Evolutionary conservation across 1,140 invertebrate genomes (phyloP).

Genomic region (Caenorhabditis briggsae): DNA sequence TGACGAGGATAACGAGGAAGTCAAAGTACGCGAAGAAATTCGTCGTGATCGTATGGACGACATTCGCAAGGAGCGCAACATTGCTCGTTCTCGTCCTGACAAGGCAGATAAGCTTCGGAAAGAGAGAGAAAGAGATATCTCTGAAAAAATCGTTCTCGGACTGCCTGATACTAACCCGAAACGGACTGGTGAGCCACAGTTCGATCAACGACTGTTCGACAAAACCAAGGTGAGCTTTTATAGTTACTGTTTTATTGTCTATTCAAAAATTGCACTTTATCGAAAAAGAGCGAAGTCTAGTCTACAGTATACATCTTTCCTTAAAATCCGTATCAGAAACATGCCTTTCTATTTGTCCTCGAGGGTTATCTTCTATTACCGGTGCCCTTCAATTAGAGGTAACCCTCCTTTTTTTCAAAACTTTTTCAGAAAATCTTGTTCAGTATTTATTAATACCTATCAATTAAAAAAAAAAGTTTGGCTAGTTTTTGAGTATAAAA

Average conservation of each 20-base stretch:
- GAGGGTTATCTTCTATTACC: no score
- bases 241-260: background rate
- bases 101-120: conserved; percentile 85
- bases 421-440: no score
- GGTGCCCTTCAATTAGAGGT: no score
- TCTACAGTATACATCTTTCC: no score
- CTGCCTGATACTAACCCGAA: conserved; percentile 82
- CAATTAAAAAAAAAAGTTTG: no score
- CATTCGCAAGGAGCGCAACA: conserved; percentile 90
- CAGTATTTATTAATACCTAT: no score
- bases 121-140: conserved; percentile 95
- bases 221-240: conserved; percentile 83
- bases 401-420: no score
- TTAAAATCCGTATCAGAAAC: no score
- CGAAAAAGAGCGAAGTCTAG: no score
- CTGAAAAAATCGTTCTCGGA: conserved; percentile 97
- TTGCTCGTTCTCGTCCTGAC: conserved; percentile 92
- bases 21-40: conserved; percentile 89
- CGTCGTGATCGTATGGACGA: conserved; percentile 80
- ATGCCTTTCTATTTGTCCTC: no score
- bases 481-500: background rate
- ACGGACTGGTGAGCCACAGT: conserved; percentile 85
- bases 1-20: conserved; percentile 82
- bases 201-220: conserved; percentile 96
- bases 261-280: background rate